Evolutionary conservation across 2,797 vertebrate species (phyloP).

Genomic region (Manis javanica): DNA sequence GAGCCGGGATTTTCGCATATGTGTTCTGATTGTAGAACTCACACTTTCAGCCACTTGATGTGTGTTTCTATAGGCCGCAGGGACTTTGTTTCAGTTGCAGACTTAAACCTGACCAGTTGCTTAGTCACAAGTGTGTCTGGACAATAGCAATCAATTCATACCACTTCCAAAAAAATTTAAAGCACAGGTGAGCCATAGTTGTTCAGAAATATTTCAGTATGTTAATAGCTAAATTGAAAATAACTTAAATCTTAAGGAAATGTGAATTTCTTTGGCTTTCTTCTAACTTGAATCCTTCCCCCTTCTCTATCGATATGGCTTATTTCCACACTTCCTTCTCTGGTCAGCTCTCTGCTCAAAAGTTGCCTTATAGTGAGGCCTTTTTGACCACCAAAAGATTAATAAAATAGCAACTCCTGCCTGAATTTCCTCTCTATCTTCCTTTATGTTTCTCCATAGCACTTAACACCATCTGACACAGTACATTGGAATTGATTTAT

Average conservation of each 20-base stretch:
- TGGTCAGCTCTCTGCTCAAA: not conserved
- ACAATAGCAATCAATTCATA: not conserved
- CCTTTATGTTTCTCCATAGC: constrained; percentile 20
- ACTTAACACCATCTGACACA: not conserved
- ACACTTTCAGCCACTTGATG: not conserved
- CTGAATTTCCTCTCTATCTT: not conserved
- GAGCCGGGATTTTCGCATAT: not conserved
- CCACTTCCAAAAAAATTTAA: constrained; percentile 30
- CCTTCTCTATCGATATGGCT: not conserved
- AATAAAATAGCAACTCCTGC: not conserved
- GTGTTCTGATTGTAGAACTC: not conserved
- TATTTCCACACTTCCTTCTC: not conserved
- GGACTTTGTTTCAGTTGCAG: not conserved
- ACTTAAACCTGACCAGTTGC: not conserved
- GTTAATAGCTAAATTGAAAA: not conserved
- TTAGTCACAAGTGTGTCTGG: constrained; percentile 1
- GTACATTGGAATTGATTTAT: not conserved
- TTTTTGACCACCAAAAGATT: not conserved
- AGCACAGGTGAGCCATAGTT: not conserved
- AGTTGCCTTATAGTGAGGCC: not conserved
- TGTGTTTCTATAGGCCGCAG: not conserved
- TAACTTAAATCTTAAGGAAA: constrained; percentile 12
- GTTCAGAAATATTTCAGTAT: constrained; percentile 11
- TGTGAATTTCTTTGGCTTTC: constrained; percentile 41
- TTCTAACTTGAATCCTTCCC: not conserved